Conservation (phyloP, 2,888 invertebrate species). For the Macaria liturata region DNA sequence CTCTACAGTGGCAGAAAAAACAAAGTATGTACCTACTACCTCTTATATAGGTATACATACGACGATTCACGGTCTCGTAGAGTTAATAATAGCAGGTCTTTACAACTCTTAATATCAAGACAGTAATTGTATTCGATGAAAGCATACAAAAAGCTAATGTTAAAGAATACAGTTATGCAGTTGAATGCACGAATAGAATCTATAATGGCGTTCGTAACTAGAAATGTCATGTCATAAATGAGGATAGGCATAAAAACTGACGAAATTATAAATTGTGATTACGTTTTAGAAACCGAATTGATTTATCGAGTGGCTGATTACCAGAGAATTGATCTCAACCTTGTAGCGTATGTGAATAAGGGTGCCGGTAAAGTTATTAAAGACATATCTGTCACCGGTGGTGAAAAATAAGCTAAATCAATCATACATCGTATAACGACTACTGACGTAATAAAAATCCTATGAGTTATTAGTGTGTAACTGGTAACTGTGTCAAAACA, state of each 20-base stretch:
- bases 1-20: conserved; percentile 42
- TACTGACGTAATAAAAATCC: conserved; percentile 25
- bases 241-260: conserved; percentile 28
- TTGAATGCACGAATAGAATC: conserved; percentile 26
- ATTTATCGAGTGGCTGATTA: conserved; percentile 13
- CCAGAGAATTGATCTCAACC: conserved; percentile 3
- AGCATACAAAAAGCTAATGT: conserved; percentile 27
- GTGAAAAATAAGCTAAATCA: conserved; percentile 31
- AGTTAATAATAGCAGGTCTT: conserved; percentile 38
- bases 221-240: conserved; percentile 22
- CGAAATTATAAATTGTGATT: conserved; percentile 32
- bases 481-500: conserved; percentile 43
- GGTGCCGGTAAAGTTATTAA: conserved; percentile 2
- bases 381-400: conserved; percentile 13
- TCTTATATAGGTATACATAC: conserved; percentile 13
- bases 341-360: conserved; percentile 5
- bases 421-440: conserved; percentile 28
- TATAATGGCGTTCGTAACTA: conserved; percentile 17
- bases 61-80: conserved; percentile 45
- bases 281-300: conserved; percentile 31
- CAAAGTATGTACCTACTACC: conserved; percentile 1
- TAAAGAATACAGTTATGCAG: conserved; percentile 28
- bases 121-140: conserved; percentile 27
- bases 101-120: conserved; percentile 22
- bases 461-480: conserved; percentile 12